Conservation (phyloP, 2,888 invertebrate genomes). For the Cistogaster globosa region DNA sequence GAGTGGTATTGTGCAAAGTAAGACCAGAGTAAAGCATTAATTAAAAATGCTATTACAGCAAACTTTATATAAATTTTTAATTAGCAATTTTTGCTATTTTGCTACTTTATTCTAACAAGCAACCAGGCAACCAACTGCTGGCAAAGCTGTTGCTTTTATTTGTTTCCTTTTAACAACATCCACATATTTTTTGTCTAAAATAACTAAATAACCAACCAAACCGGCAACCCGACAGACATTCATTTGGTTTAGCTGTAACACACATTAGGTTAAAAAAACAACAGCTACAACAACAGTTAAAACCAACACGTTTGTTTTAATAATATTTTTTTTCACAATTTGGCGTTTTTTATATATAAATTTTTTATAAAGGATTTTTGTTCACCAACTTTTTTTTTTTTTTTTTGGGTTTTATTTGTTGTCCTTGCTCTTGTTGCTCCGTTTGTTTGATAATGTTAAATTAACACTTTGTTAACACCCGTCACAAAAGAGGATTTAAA, state of each 20-base stretch:
- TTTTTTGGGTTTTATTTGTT: not conserved
- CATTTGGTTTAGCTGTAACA: conserved; percentile 32
- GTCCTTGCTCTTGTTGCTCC: conserved; percentile 8
- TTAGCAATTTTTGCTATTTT: conserved; percentile 82
- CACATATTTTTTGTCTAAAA: conserved; percentile 25
- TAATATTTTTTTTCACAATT: conserved; percentile 62
- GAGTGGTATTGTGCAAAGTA: conserved; percentile 33
- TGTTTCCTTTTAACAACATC: conserved; percentile 43
- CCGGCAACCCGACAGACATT: conserved; percentile 41
- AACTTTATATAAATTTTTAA: conserved; percentile 82
- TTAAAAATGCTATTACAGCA: conserved; percentile 82
- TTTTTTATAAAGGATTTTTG: conserved; percentile 31
- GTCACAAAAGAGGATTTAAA: conserved; percentile 68
- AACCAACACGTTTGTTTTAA: conserved; percentile 71
- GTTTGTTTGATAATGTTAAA: conserved; percentile 79
- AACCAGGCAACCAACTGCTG: conserved; percentile 23
- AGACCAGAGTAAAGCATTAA: conserved; percentile 73
- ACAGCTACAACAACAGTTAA: conserved; percentile 21
- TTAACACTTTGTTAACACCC: conserved; percentile 80
- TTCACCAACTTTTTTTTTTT: conserved; percentile 3
- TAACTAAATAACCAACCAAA: conserved; percentile 26
- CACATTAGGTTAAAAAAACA: conserved; percentile 44
- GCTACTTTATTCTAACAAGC: conserved; percentile 73
- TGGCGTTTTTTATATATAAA: conserved; percentile 37
- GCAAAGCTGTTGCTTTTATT: conserved; percentile 61